Evolutionary conservation across 2,888 invertebrate genomes (phyloP).

Genomic region (Drosophila koepferae): DNA sequence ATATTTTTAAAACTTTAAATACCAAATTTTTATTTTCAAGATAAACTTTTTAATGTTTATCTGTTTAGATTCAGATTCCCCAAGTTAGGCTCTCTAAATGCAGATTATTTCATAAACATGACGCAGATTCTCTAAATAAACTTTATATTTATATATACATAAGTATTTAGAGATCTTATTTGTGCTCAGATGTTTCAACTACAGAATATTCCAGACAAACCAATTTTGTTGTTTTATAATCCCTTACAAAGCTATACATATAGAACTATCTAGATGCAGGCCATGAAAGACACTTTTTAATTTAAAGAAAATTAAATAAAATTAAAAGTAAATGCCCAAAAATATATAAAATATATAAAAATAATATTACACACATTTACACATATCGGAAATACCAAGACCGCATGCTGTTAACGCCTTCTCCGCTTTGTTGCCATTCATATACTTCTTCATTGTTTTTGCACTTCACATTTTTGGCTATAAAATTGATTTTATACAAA

Average conservation of each 20-base stretch:
- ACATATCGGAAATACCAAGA: background rate
- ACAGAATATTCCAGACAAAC: background rate
- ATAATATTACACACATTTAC: background rate
- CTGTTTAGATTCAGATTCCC: background rate
- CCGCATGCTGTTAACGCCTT: background rate
- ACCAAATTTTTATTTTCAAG: too few species aligned
- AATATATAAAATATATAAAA: background rate
- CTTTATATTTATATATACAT: too few species aligned
- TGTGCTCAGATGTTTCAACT: too few species aligned
- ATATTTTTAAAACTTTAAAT: too few species aligned
- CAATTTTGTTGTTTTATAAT: background rate
- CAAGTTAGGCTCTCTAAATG: background rate
- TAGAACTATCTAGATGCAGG: background rate
- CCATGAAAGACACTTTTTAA: too few species aligned
- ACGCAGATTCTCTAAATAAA: too few species aligned
- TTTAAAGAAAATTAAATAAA: too few species aligned
- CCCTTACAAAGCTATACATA: background rate
- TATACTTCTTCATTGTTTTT: background rate
- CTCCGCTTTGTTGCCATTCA: background rate
- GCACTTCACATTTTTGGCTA: constrained; percentile 3
- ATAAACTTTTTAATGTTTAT: too few species aligned
- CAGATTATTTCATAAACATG: background rate
- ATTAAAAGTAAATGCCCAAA: background rate
- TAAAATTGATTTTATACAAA: constrained; percentile 27
- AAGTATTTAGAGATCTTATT: background rate